phyloP scores from a whole-genome alignment of 2,888 invertebrate genomes.

The Tetragonisca angustula region DNA sequence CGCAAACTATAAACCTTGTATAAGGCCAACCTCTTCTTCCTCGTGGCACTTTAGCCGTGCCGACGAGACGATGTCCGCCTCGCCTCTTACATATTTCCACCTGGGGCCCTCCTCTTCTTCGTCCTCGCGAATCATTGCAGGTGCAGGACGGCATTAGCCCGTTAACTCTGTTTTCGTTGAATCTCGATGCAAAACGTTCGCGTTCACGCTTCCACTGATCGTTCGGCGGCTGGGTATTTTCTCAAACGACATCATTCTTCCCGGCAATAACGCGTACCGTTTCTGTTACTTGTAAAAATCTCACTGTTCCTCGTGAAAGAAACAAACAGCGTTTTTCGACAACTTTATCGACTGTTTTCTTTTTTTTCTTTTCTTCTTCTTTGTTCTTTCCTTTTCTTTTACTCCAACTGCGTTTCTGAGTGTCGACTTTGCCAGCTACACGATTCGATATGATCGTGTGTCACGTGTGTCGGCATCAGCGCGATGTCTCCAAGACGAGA shows the following conservation, averaged over 20 bases:
- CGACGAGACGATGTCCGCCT: constrained; percentile 74
- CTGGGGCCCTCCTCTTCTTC: constrained; percentile 65
- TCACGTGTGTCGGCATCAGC: neutral
- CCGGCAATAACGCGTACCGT: constrained; percentile 11
- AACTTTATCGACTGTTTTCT: neutral
- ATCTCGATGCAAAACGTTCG: constrained; percentile 15
- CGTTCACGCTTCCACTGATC: constrained; percentile 31
- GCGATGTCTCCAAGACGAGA: neutral
- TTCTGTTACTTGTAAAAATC: neutral
- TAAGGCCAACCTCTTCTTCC: constrained; percentile 78
- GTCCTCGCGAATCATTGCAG: constrained; percentile 70
- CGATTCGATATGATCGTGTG: neutral
- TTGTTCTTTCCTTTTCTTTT: too few species aligned
- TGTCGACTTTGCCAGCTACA: neutral
- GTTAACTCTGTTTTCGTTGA: constrained; percentile 54
- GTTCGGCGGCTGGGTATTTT: neutral
- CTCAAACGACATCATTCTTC: constrained; percentile 39
- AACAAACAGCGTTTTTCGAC: too few species aligned
- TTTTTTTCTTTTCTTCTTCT: too few species aligned
- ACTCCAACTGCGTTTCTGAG: neutral
- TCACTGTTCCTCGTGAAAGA: neutral
- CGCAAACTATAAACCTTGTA: constrained; percentile 78
- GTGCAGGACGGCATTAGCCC: constrained; percentile 68
- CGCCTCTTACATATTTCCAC: constrained; percentile 76
- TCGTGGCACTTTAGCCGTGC: constrained; percentile 77